Evolutionary conservation across 2,797 vertebrate species (phyloP).

Genomic region (Lindbergichthys nudifrons): DNA sequence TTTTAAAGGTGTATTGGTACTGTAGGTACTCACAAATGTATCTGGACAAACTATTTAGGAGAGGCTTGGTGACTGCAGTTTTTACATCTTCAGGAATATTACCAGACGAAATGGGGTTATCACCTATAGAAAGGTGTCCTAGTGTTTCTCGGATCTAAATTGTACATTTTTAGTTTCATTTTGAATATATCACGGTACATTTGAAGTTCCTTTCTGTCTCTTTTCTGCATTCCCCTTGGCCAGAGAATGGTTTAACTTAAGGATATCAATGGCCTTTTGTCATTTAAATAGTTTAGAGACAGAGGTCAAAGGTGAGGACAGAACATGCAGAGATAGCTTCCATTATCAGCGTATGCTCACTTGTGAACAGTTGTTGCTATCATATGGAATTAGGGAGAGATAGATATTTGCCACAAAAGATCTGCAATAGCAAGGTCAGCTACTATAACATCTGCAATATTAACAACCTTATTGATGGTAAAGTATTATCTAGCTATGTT

Average conservation of each 20-base stretch:
- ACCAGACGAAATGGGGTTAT: not conserved
- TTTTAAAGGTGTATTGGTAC: not conserved
- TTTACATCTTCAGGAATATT: not conserved
- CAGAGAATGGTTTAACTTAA: not conserved
- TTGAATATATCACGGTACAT: not conserved
- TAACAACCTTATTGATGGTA: not conserved
- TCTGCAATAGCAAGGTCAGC: not conserved
- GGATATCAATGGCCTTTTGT: not conserved
- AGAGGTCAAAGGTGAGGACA: not conserved
- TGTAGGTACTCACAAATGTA: not conserved
- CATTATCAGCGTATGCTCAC: not conserved
- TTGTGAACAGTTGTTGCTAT: not conserved
- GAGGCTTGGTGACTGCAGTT: not conserved
- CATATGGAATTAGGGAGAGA: not conserved
- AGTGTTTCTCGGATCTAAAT: not conserved
- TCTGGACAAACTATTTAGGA: not conserved
- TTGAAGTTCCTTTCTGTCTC: not conserved
- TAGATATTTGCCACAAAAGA: not conserved
- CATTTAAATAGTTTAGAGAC: not conserved
- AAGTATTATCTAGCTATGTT: not conserved
- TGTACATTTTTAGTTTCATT: not conserved
- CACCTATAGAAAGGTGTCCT: not conserved
- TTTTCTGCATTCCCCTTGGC: not conserved
- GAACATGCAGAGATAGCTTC: not conserved
- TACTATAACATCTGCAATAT: not conserved